phyloP scores from a whole-genome alignment of 64 coral and sea anemone species.

The Stichodactyla mertensii region DNA sequence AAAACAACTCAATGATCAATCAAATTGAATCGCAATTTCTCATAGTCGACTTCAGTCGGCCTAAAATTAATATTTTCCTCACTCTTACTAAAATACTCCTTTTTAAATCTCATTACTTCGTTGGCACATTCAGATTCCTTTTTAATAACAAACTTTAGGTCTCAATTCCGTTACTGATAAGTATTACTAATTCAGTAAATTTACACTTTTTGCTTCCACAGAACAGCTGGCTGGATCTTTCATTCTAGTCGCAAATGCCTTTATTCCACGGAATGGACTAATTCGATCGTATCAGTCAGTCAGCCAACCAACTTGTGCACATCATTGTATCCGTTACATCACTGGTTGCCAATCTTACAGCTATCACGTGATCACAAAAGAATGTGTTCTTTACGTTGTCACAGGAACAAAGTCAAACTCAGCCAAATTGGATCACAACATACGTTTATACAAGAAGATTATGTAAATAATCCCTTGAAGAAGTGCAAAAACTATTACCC shows the following conservation, averaged over 20 bases:
- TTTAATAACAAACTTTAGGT: too few relatives aligned
- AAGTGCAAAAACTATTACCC: too few relatives aligned
- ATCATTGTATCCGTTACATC: neutral
- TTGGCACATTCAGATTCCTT: too few relatives aligned
- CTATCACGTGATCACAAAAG: slow-evolving; percentile 18
- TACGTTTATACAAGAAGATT: neutral
- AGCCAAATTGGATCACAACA: neutral
- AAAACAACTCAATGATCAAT: too few relatives aligned
- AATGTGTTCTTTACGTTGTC: neutral
- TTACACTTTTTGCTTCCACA: neutral
- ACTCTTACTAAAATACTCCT: too few relatives aligned
- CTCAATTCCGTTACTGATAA: too few relatives aligned
- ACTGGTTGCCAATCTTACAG: neutral
- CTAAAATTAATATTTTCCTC: too few relatives aligned
- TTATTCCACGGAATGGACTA: neutral
- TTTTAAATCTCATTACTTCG: too few relatives aligned
- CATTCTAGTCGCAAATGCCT: neutral
- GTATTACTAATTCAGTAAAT: too few relatives aligned
- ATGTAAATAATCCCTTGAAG: neutral
- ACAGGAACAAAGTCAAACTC: neutral
- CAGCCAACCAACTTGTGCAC: neutral
- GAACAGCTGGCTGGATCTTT: slow-evolving; percentile 4
- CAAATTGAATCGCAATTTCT: too few relatives aligned
- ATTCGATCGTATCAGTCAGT: neutral
- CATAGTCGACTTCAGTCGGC: too few relatives aligned